Evolutionary conservation across 1,140 invertebrate genomes (phyloP).

Genomic region (Drosophila sturtevanti): DNA sequence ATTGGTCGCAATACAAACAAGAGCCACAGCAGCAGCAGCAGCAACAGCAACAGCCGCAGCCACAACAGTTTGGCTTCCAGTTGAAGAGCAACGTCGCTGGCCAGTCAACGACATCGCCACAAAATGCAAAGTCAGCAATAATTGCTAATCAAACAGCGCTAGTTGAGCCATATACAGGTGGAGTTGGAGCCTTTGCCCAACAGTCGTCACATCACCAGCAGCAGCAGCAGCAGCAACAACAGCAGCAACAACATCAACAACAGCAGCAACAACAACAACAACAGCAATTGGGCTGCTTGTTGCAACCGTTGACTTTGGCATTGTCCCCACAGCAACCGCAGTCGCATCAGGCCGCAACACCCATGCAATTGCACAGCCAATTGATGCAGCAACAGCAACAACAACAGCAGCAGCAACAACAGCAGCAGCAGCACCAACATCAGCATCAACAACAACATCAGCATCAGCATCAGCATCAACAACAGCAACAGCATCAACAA

Average conservation of each 20-base stretch:
- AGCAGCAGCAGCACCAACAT: conserved; percentile 37
- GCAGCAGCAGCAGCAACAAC: conserved; percentile 66
- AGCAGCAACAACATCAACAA: conserved; percentile 83
- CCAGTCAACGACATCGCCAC: conserved; percentile 73
- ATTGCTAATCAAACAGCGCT: conserved; percentile 81
- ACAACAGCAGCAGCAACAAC: background rate
- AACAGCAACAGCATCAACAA: conserved; percentile 51
- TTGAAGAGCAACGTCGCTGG: conserved; percentile 71
- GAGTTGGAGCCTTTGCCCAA: conserved; percentile 33
- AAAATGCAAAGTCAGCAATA: conserved; percentile 79
- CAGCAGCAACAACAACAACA: conserved; percentile 66
- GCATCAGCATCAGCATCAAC: conserved; percentile 63
- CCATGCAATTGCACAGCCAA: conserved; percentile 72
- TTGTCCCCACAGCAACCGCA: conserved; percentile 76
- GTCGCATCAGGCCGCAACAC: conserved; percentile 55
- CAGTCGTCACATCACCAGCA: conserved; percentile 50
- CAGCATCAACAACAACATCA: conserved; percentile 60
- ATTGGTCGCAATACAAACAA: conserved; percentile 77
- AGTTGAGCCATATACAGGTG: conserved; percentile 50
- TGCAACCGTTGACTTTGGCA: conserved; percentile 73
- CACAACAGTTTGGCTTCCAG: conserved; percentile 70
- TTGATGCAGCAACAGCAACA: conserved; percentile 73
- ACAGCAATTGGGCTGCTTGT: conserved; percentile 56
- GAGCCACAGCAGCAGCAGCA: conserved; percentile 53
- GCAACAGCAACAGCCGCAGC: conserved; percentile 62